Evolutionary conservation across 2,797 vertebrate species (phyloP).

Genomic region (Sebastes paucispinis): DNA sequence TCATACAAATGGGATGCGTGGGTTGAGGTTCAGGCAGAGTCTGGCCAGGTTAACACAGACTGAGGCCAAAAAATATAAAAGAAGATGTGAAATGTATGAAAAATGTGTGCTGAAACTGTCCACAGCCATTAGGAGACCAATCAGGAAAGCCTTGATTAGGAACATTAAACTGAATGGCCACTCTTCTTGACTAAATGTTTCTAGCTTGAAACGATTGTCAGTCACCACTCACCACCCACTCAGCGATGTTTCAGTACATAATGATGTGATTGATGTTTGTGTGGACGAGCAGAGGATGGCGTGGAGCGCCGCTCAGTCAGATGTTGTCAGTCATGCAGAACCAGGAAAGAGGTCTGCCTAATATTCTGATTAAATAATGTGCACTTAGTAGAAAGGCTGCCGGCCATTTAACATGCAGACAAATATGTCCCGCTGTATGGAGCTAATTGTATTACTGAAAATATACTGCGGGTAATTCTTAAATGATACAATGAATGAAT

Average conservation of each 20-base stretch:
- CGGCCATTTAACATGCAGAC: conserved; percentile 27
- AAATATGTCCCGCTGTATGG: conserved; percentile 3
- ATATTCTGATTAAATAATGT: conserved; percentile 45
- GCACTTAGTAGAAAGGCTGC: conserved; percentile 5
- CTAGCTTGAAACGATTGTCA: conserved; percentile 40
- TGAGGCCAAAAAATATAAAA: background rate
- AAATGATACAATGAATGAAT: background rate
- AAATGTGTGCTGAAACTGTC: background rate
- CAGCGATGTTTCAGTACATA: conserved; percentile 29
- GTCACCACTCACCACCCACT: conserved; percentile 55
- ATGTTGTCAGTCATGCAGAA: conserved; percentile 49
- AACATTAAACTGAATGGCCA: background rate
- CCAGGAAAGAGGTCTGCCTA: conserved; percentile 3
- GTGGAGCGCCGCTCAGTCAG: conserved; percentile 37
- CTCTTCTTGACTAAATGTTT: conserved; percentile 19
- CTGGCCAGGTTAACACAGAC: background rate
- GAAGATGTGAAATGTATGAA: background rate
- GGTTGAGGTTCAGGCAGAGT: background rate
- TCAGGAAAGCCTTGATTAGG: background rate
- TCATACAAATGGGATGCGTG: background rate
- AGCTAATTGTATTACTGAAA: background rate
- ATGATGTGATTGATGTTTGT: conserved; percentile 65
- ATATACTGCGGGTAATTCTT: background rate
- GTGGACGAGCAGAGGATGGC: conserved; percentile 32
- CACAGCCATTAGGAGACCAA: background rate